Percentiles rank a stretch among this genome's conserved stretches.
phyloP scores from a whole-genome alignment of 2,888 invertebrate species.

The Drosophila picticornis region DNA sequence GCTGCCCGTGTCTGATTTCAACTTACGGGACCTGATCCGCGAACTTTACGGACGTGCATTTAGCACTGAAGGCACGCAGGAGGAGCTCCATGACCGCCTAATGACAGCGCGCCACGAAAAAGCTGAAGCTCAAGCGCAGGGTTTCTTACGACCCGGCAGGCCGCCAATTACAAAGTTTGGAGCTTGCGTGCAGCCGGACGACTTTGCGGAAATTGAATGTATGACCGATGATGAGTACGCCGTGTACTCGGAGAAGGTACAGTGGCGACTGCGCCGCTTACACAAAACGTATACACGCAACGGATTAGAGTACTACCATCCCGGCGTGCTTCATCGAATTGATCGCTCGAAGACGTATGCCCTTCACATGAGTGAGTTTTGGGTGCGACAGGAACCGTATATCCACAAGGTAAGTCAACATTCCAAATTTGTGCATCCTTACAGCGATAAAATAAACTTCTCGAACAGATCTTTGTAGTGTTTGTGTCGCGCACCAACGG shows the following conservation, averaged over 20 bases:
- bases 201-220: conserved; percentile 36
- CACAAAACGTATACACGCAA: conserved; percentile 13
- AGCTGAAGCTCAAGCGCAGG: conserved; percentile 51
- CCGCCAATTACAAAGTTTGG: conserved; percentile 39
- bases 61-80: conserved; percentile 32
- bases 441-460: neutral
- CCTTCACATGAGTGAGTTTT: conserved; percentile 46
- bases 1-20: conserved; percentile 38
- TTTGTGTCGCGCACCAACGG: conserved; percentile 41
- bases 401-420: conserved; percentile 38
- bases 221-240: conserved; percentile 44
- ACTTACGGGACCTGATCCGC: conserved; percentile 36
- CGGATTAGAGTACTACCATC: conserved; percentile 47
- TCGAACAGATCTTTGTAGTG: conserved; percentile 32
- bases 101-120: conserved; percentile 34
- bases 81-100: conserved; percentile 35
- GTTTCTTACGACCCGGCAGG: conserved; percentile 38
- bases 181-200: conserved; percentile 45
- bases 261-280: conserved; percentile 42
- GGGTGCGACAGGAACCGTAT: conserved; percentile 46
- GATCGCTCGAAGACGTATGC: conserved; percentile 37
- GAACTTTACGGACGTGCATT: conserved; percentile 39
- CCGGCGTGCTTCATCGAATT: conserved; percentile 47
- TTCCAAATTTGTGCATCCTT: neutral
- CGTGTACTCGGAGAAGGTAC: conserved; percentile 23